Evolutionary conservation across 1,140 invertebrate species (phyloP).

Genomic region (Araneus ventricosus): DNA sequence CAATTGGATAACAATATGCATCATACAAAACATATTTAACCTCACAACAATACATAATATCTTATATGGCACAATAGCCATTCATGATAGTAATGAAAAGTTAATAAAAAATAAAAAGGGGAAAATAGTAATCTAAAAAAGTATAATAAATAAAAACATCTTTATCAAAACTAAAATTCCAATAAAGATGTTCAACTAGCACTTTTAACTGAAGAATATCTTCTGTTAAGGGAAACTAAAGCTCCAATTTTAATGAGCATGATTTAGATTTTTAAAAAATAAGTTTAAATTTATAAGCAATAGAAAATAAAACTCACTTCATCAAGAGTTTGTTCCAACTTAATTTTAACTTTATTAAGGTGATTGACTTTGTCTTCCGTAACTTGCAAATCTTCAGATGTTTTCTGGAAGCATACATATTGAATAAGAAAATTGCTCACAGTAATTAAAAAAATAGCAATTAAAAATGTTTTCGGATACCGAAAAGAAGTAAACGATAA

Average conservation of each 20-base stretch:
- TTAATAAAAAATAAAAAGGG: no score
- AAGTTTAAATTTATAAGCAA: not conserved
- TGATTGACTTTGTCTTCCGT: conserved; percentile 99
- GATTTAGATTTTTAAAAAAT: not conserved
- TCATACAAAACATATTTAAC: no score
- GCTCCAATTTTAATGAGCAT: not conserved
- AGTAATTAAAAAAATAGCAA: not conserved
- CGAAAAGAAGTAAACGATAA: conserved; percentile 9
- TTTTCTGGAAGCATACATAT: conserved; percentile 83
- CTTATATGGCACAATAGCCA: no score
- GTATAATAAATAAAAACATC: no score
- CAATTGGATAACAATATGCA: no score
- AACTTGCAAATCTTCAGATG: conserved; percentile 96
- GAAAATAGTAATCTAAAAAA: no score
- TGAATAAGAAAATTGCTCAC: not conserved
- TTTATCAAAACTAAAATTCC: no score
- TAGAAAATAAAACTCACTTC: conserved; percentile 81
- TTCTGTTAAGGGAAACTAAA: not conserved
- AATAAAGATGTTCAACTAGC: not conserved
- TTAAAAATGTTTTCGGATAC: not conserved
- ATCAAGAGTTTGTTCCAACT: conserved; percentile 98
- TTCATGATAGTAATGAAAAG: no score
- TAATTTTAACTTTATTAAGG: conserved; percentile 98
- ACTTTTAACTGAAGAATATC: not conserved
- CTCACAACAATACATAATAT: no score